These are phyloP conservation scores for Panurus biarmicus DNA, from an alignment of 2,113 vertebrate genomes.

Conservation along the genomic window DNA sequence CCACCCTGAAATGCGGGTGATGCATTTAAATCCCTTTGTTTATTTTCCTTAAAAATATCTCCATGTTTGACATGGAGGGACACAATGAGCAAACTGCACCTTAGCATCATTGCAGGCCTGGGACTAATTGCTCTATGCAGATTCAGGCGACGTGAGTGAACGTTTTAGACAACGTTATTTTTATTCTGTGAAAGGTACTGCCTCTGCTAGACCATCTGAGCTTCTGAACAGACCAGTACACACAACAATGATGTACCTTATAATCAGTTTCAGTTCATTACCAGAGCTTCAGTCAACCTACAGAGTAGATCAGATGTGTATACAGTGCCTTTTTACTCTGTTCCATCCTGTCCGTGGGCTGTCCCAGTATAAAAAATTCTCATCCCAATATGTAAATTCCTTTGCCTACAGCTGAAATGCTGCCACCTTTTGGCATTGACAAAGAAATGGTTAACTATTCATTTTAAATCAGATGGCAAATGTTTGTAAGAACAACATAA, in stretches of 20 bases:
- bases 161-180: background rate
- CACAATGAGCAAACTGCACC: background rate
- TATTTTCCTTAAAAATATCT: background rate
- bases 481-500: constrained; percentile 18
- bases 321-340: background rate
- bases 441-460: constrained; percentile 14
- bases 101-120: background rate
- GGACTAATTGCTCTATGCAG: background rate
- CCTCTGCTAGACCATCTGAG: background rate
- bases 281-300: background rate
- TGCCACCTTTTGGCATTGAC: constrained; percentile 7
- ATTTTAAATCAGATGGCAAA: constrained; percentile 6
- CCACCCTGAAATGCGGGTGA: background rate
- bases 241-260: background rate
- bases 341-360: background rate
- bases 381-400: background rate
- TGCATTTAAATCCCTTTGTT: background rate
- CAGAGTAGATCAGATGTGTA: background rate
- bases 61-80: background rate
- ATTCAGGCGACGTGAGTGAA: background rate
- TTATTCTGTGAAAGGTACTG: background rate
- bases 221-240: background rate
- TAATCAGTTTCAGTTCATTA: background rate
- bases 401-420: constrained; percentile 2
- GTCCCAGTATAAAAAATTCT: background rate